Evolutionary conservation across 2,797 vertebrate genomes (phyloP).

Genomic region (Malurus splendens): DNA sequence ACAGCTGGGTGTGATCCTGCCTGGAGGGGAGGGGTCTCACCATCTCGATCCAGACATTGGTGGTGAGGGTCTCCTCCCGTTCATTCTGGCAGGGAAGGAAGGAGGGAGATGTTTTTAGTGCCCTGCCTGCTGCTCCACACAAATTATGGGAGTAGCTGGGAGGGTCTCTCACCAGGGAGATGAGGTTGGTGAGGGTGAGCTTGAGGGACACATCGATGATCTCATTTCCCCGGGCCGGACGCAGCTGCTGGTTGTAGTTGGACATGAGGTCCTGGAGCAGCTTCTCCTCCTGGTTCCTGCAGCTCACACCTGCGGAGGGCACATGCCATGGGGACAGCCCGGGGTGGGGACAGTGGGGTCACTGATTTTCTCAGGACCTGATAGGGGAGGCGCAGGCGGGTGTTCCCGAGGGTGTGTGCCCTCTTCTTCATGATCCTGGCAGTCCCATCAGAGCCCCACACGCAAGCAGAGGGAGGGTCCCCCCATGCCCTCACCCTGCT

Average conservation of each 20-base stretch:
- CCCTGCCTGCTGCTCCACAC: neutral
- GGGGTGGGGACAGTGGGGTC: fast-evolving
- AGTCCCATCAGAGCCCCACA: fast-evolving
- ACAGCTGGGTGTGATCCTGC: neutral
- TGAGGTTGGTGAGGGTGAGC: slow-evolving; percentile 95
- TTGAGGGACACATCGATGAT: slow-evolving; percentile 86
- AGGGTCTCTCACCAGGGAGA: slow-evolving; percentile 83
- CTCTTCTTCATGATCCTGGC: fast-evolving
- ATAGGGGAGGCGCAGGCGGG: fast-evolving
- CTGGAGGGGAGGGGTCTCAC: slow-evolving; percentile 64
- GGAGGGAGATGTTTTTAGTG: neutral
- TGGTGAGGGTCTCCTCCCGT: slow-evolving; percentile 89
- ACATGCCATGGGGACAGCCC: fast-evolving
- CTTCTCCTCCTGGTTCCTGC: slow-evolving; percentile 83
- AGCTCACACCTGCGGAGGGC: slow-evolving; percentile 34
- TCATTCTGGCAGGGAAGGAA: slow-evolving; percentile 78
- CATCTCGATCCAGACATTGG: slow-evolving; percentile 95
- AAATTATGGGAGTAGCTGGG: fast-evolving
- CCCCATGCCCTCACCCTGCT: fast-evolving
- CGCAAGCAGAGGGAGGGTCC: fast-evolving
- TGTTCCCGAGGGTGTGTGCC: neutral
- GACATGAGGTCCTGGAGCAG: slow-evolving; percentile 84
- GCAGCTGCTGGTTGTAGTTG: slow-evolving; percentile 82
- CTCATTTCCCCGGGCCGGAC: slow-evolving; percentile 73
- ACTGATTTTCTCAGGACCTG: fast-evolving